Percentiles rank a stretch among this genome's conserved stretches.
phyloP scores from a whole-genome alignment of 2,888 invertebrate species.

The Camptogramma bilineatum region DNA sequence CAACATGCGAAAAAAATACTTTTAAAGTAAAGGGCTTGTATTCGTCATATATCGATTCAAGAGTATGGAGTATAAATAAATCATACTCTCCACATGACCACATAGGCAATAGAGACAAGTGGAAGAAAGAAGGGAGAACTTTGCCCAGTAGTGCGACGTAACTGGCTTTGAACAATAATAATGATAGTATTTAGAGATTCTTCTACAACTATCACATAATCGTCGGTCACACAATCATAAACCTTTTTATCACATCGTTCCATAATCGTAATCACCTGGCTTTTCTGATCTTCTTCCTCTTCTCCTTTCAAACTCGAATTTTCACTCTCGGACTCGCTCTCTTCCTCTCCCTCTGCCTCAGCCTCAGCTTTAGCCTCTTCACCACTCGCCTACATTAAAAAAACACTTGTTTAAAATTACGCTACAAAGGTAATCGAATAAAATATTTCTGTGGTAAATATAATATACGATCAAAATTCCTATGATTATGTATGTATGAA shows the following conservation, averaged over 20 bases:
- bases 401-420: constrained; percentile 6
- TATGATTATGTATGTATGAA: too few species aligned
- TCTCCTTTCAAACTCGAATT: constrained; percentile 56
- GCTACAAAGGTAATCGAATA: too few species aligned
- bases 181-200: too few species aligned
- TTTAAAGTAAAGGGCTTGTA: neutral
- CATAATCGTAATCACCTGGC: constrained; percentile 58
- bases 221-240: neutral
- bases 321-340: constrained; percentile 53
- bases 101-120: too few species aligned
- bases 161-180: too few species aligned
- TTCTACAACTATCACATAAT: neutral
- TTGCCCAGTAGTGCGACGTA: too few species aligned
- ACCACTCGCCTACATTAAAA: constrained; percentile 40
- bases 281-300: constrained; percentile 58
- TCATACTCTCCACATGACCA: too few species aligned
- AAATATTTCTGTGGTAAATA: too few species aligned
- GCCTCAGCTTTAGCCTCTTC: constrained; percentile 38
- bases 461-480: too few species aligned
- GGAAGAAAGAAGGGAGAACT: too few species aligned
- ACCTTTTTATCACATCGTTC: neutral
- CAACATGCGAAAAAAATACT: neutral
- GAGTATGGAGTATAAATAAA: too few species aligned
- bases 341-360: constrained; percentile 41
- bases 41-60: too few species aligned